phyloP scores from a whole-genome alignment of 2,888 invertebrate genomes.

The Cryptophagus acutangulus region DNA sequence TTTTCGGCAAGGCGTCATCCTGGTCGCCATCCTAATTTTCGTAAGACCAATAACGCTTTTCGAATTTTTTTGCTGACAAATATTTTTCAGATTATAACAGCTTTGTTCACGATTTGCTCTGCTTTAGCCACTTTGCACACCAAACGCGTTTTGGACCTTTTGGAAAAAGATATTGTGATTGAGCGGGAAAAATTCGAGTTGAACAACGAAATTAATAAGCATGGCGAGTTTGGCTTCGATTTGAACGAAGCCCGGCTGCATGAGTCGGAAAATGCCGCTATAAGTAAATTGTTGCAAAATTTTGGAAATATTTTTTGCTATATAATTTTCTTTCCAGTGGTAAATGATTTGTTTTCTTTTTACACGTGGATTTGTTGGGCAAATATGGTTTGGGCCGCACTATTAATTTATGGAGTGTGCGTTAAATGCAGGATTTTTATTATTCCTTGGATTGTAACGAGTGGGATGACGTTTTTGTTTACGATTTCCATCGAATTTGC shows the following conservation, averaged over 20 bases:
- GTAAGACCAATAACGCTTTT: neutral
- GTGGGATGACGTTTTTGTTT: no score
- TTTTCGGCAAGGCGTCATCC: neutral
- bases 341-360: constrained; percentile 30
- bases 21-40: neutral
- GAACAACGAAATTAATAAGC: no score
- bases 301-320: neutral
- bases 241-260: constrained; percentile 29
- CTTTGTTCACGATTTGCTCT: neutral
- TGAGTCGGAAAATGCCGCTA: constrained; percentile 28
- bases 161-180: constrained; percentile 35
- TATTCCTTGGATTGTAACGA: no score
- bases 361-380: constrained; percentile 34
- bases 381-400: constrained; percentile 28
- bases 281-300: constrained; percentile 24
- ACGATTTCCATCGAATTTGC: no score
- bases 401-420: constrained; percentile 34
- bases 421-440: no score
- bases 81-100: neutral
- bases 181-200: constrained; percentile 20
- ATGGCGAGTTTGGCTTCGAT: constrained; percentile 18
- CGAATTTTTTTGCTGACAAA: no score
- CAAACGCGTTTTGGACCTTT: constrained; percentile 35
- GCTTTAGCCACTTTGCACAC: constrained; percentile 34
- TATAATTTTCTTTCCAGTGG: constrained; percentile 24